Base-by-base conservation (phyloP, 92 coral and sea anemone species). In the Parazoanthus atlanticus region DNA sequence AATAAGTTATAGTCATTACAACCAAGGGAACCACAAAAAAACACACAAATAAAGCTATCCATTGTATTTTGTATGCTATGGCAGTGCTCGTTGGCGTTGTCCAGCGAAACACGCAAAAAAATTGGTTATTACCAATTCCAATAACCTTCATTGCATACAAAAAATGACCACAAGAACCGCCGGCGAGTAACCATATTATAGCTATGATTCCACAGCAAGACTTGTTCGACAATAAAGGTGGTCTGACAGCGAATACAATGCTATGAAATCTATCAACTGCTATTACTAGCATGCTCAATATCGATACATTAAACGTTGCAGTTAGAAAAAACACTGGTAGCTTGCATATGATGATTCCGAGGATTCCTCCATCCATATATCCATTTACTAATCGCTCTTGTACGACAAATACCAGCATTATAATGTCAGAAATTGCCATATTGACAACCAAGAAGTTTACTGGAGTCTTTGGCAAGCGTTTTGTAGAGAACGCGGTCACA, bases 221-320 rank as follows among this genome's bases (percentile, higher is more conserved):
- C 49, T 4, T 32, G 16, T 21, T 56, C 19, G 85, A 56, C 85
- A 80, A 30, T 6, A 80, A 40, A 11, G 85, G 72, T 38, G 85
- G 85, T 32, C 67, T 58, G 17, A 32, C 52, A 2, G 85, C 85
- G 43, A 21, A 80, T 11, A 80, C 29, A 25, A 80, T 80, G 30
- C 85, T 80, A 8, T 80, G 85, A 65, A 80, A 80, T 32, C 85
- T 80, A 41, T 80, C 85, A 80, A 61, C 32, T 61, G 85, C 72
- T 10, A 80, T 80, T 33, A 65, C 29, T 33, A 80, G 43, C 85
- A 80, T 80, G 3, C 73, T 80, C 26, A 80, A 32, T 56, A 32
- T 80, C 52, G 85, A 80, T 58, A 80, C 85, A 61, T 80, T 80
- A 10, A 34, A 80, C 1, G 85, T 56, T 61, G 85, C 25, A 58